Evolutionary conservation across 2,797 vertebrate species (phyloP).

Genomic region (Sebastes cheni): DNA sequence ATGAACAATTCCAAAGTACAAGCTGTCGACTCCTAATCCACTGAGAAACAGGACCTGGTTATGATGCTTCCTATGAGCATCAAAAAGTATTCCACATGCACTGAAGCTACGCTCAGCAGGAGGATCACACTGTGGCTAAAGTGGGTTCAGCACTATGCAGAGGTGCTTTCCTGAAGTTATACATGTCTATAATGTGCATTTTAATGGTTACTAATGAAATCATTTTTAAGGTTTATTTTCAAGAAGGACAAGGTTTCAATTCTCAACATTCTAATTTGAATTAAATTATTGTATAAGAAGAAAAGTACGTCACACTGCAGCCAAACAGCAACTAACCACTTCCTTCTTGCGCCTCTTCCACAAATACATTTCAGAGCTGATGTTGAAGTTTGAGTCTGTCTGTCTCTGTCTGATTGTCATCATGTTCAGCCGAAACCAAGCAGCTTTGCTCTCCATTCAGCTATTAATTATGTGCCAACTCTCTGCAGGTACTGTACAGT

Average conservation of each 20-base stretch:
- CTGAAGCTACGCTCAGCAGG: neutral
- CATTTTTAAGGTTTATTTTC: neutral
- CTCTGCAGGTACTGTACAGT: slow-evolving; percentile 47
- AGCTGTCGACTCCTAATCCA: neutral
- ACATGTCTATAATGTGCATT: neutral
- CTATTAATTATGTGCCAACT: neutral
- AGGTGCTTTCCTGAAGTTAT: neutral
- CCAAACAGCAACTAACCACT: neutral
- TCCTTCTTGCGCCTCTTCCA: slow-evolving; percentile 18
- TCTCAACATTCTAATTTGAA: neutral
- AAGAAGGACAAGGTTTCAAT: neutral
- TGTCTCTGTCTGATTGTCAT: neutral
- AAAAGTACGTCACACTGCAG: neutral
- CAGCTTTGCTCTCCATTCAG: slow-evolving; percentile 16
- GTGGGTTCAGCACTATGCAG: too few species aligned
- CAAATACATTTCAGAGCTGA: neutral
- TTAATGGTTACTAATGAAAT: neutral
- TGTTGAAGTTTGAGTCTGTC: neutral
- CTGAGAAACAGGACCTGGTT: too few species aligned
- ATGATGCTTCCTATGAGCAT: neutral
- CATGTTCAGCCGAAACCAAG: slow-evolving; percentile 21
- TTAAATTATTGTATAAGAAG: too few species aligned
- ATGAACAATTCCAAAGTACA: neutral
- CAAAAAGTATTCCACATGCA: neutral
- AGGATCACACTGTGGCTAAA: neutral